Base-by-base conservation (phyloP, 1,140 invertebrate genomes). In the Oncopodura yosiiana region DNA sequence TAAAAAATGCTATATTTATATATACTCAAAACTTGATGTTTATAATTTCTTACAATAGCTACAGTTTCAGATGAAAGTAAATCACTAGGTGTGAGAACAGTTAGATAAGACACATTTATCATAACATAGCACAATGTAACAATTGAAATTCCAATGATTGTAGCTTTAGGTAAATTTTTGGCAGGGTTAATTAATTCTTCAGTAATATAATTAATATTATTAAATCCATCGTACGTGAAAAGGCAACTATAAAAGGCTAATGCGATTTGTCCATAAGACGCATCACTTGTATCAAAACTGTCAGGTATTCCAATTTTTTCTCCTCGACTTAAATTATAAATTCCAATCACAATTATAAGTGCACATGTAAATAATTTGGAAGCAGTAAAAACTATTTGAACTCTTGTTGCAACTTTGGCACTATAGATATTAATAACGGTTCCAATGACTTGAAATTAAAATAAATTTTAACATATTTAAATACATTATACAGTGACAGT, bases 71-170 rank as follows among this genome's bases (percentile, higher is more conserved):
- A 81, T 12, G 71, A 72, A 0, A 84, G 73, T 74, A 96, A 85
- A 69, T 94, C 90, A 0, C 77, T 72, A 2, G 81, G 79, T 5
- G 77, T 82, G 49, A 96, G 72, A 1, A 84, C 90, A 1, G 91
- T 82, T 77, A 95, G 87, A 69, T 96, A 94, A 24, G 91, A 84
- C 1, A 95, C 74, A 68, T 96, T 96, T 77, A 93, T 87, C 51
- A 88, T 77, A 5, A 93, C 81, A 67, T 96, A 96, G 3, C 94
- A 76, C 1, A 80, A 64, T 0, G 89, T 94, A 0, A 93, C 86
- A 1, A 90, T 70, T 2, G 89, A 87, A 32, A 93, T 86, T 0
- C 87, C 91, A 36, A 94, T 88, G n/a, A 85, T 74, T 57, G 95
- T 94, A 48, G 90, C 89, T 12, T 81, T 76, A 26, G 62, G 80